phyloP scores from a whole-genome alignment of 2,888 invertebrate genomes.

The Drosophila robusta region DNA sequence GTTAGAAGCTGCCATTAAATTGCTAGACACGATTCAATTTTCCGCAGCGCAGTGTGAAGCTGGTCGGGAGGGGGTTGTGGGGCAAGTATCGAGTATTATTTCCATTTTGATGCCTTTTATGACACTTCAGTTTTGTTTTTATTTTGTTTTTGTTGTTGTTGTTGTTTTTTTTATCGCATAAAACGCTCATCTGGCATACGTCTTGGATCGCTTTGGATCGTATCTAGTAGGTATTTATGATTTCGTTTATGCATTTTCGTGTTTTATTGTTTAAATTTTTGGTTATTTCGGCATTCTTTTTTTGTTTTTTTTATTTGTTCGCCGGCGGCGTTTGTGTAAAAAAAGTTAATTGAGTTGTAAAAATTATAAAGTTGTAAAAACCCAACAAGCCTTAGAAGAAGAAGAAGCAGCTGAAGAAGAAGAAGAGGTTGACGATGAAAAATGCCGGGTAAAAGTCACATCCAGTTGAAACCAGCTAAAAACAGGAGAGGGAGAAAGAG shows the following conservation, averaged over 20 bases:
- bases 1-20: constrained; percentile 70
- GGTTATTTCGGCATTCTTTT: constrained; percentile 31
- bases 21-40: constrained; percentile 68
- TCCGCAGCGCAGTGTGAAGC: constrained; percentile 48
- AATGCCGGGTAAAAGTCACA: constrained; percentile 62
- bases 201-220: constrained; percentile 22
- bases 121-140: constrained; percentile 68
- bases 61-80: background rate
- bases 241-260: constrained; percentile 77
- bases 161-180: constrained; percentile 42
- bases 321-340: constrained; percentile 62
- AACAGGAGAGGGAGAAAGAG: background rate
- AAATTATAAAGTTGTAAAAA: constrained; percentile 77
- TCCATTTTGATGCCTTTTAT: constrained; percentile 77
- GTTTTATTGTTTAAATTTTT: constrained; percentile 69
- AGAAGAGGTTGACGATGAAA: constrained; percentile 11
- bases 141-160: too few species aligned
- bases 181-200: constrained; percentile 60
- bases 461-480: constrained; percentile 63
- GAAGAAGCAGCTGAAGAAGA: constrained; percentile 8
- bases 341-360: constrained; percentile 79
- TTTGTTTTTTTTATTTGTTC: constrained; percentile 24
- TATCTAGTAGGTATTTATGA: constrained; percentile 75
- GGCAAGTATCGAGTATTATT: constrained; percentile 53
- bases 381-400: constrained; percentile 26